Base-by-base conservation (phyloP, 1,140 invertebrate genomes). In the Diprion similis region DNA sequence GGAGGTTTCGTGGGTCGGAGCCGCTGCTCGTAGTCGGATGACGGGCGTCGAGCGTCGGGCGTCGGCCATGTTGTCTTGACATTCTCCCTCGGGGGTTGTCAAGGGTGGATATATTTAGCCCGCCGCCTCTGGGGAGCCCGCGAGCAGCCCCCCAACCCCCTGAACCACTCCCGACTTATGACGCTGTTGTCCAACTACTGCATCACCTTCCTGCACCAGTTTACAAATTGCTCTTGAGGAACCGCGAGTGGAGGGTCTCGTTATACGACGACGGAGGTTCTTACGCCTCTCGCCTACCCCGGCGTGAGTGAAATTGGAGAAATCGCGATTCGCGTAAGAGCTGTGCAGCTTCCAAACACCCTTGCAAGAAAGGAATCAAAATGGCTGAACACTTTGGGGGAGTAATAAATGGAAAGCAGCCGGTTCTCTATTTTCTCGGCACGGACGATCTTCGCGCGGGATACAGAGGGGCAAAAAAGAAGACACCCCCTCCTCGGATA, bases 11-110 rank as follows among this genome's bases (percentile, higher is more conserved):
- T 19, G 66, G 19, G 46, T 46, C 19, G 59, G 79, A 74, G 77
- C 78, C 74, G 81, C 24, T 37, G 24, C 51, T 59, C 11, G 78
- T 83, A 76, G 82, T 80, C 80, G 85, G 84, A 87, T 87, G 86
- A 87, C 86, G 87, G 84, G 84, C 86, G 86, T 88, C 87, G 86
- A 86, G 86, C 87, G 87, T 88, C 51, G 51, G 85, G 84, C 86
- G 87, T 88, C 87, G 86, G 87, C 87, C 87, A 88, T 88, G 87
- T 87, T 87, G 87, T 88, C 86, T 88, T 87, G 87, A 88, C 86
- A 87, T 87, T 88, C 82, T 85, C 86, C 84, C 85, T 82, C 81
- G 83, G 79, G 84, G 84, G 81, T 85, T 86, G 82, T 84, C 82
- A 83, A 83, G 84, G 85, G 83, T 87, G 86, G 87, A 86, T 88